phyloP scores from a whole-genome alignment of 2,797 vertebrate species.

The Gadopsis marmoratus region DNA sequence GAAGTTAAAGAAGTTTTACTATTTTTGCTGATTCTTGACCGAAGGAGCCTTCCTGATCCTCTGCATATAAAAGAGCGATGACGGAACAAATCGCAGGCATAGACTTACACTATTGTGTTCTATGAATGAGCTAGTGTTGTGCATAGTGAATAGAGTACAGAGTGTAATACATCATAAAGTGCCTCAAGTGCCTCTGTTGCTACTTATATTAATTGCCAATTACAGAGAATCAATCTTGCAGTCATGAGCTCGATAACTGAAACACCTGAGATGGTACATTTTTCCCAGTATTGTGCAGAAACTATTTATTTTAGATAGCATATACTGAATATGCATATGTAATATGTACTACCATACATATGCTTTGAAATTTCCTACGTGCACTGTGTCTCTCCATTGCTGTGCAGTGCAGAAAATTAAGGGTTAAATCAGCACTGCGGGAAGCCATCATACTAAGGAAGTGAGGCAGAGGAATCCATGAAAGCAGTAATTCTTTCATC shows the following conservation, averaged over 20 bases:
- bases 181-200: not conserved
- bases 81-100: not conserved
- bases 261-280: not conserved
- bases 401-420: not conserved
- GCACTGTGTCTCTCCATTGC: not conserved
- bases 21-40: not conserved
- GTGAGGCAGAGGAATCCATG: not conserved
- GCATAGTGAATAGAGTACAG: not conserved
- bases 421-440: conserved; percentile 9
- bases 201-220: conserved; percentile 3
- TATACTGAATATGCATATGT: not conserved
- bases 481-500: not conserved
- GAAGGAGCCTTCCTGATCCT: not conserved
- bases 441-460: not conserved
- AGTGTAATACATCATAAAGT: conserved; percentile 6
- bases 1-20: not conserved
- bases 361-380: not conserved
- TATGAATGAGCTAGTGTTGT: not conserved
- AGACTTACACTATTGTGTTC: not conserved
- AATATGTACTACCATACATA: not conserved
- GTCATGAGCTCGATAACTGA: not conserved
- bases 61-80: not conserved
- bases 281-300: not conserved
- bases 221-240: conserved; percentile 6
- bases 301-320: conserved; percentile 1